phyloP scores from a whole-genome alignment of 1,140 invertebrate species.

The Gonioctena quinquepunctata region DNA sequence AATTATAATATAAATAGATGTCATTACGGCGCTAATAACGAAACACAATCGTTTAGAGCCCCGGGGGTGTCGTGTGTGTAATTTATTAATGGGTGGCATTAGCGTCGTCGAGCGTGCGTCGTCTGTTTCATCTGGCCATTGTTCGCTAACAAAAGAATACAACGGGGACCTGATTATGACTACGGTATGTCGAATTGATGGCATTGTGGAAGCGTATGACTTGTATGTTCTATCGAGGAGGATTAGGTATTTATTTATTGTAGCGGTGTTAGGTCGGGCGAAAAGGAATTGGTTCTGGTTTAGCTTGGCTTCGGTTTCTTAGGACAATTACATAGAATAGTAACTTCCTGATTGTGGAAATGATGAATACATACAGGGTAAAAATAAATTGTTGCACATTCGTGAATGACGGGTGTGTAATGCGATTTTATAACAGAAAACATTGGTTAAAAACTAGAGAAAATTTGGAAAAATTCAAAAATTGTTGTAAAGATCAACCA shows the following conservation, averaged over 20 bases:
- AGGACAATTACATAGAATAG: too few relatives aligned
- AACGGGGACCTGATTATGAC: conserved; percentile 33
- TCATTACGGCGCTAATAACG: conserved; percentile 54
- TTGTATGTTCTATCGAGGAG: background rate
- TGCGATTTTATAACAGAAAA: too few relatives aligned
- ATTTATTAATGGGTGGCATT: conserved; percentile 56
- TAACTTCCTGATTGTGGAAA: too few relatives aligned
- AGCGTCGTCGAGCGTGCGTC: conserved; percentile 34
- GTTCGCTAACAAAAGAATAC: conserved; percentile 44
- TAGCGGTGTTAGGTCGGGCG: background rate
- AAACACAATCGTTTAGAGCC: conserved; percentile 53
- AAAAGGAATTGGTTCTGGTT: background rate
- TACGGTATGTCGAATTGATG: conserved; percentile 21
- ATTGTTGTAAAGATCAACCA: too few relatives aligned
- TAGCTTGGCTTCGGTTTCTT: background rate
- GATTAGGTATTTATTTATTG: conserved; percentile 15
- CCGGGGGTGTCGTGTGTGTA: conserved; percentile 52
- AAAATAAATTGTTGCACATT: too few relatives aligned
- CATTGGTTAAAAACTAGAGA: too few relatives aligned
- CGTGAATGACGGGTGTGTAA: too few relatives aligned
- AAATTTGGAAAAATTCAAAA: too few relatives aligned
- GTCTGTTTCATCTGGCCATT: conserved; percentile 33
- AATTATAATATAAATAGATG: conserved; percentile 56
- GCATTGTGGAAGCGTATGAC: conserved; percentile 11
- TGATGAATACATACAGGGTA: too few relatives aligned